These are phyloP conservation scores for Threskiornis aethiopicus DNA, from an alignment of 2,797 vertebrate genomes.

Conservation along the genomic window DNA sequence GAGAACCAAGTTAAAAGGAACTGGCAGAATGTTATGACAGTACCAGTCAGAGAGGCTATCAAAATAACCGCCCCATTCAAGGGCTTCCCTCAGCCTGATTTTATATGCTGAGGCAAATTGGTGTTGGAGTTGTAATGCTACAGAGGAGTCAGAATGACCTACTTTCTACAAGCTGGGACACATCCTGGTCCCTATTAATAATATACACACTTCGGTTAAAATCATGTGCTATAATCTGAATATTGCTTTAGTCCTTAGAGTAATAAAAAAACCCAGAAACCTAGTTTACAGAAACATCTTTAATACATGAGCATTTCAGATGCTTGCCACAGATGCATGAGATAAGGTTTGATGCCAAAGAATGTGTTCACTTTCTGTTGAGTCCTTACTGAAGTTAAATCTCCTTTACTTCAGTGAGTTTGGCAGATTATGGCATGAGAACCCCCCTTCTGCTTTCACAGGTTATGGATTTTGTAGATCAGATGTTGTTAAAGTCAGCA, in stretches of 20 bases:
- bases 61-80: neutral
- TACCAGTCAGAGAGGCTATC: neutral
- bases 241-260: neutral
- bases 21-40: neutral
- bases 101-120: neutral
- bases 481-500: neutral
- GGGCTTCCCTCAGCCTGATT: neutral
- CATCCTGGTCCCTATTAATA: conserved; percentile 2
- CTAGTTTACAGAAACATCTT: conserved; percentile 33
- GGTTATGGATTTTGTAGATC: neutral
- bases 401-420: neutral
- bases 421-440: neutral
- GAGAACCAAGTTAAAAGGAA: neutral
- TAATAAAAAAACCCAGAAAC: conserved; percentile 10
- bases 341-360: neutral
- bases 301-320: conserved; percentile 38
- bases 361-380: neutral
- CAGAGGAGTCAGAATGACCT: conserved; percentile 18
- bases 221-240: neutral
- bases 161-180: conserved; percentile 16
- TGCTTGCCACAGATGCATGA: neutral
- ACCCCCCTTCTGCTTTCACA: neutral
- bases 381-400: neutral
- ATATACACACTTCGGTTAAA: conserved; percentile 14
- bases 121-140: neutral